A percentile compares a stretch with the other conserved stretches of the same genome.
phyloP scores from a whole-genome alignment of 2,888 invertebrate genomes.

The Epirrita christyi region DNA sequence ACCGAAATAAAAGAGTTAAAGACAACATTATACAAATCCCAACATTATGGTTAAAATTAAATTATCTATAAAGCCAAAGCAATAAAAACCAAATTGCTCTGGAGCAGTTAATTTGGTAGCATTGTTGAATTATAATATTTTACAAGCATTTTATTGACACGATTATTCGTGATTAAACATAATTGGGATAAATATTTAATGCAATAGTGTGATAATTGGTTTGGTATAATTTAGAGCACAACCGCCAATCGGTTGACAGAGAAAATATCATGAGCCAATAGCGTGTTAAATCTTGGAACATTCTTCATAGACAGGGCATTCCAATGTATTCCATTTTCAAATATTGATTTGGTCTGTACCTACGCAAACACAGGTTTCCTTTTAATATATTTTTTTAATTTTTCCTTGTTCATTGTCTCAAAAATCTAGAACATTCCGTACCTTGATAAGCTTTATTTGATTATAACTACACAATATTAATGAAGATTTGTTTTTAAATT shows the following conservation, averaged over 20 bases:
- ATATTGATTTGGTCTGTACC: no score
- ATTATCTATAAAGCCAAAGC: constrained; percentile 6
- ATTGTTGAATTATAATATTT: constrained; percentile 14
- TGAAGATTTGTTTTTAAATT: no score
- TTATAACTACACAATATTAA: no score
- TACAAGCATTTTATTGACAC: constrained; percentile 35
- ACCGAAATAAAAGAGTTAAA: constrained; percentile 45
- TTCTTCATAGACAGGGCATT: no score
- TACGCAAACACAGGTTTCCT: no score
- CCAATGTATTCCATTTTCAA: no score
- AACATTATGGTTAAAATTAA: not conserved
- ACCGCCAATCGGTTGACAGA: constrained; percentile 2
- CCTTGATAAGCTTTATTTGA: no score
- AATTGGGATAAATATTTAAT: constrained; percentile 39
- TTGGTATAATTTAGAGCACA: constrained; percentile 19
- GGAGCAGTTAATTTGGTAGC: not conserved
- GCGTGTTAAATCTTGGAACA: no score
- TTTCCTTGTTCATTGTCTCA: no score
- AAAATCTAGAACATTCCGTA: no score
- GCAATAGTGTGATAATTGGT: constrained; percentile 41
- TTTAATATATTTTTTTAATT: no score
- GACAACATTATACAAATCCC: constrained; percentile 25
- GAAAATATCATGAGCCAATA: no score
- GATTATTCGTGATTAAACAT: constrained; percentile 32
- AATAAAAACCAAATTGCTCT: constrained; percentile 20